A percentile compares a stretch with the other conserved stretches of the same genome.
These are phyloP conservation scores for Hafferia zeledoni DNA, from an alignment of 2,797 vertebrate species.

Conservation along the genomic window DNA sequence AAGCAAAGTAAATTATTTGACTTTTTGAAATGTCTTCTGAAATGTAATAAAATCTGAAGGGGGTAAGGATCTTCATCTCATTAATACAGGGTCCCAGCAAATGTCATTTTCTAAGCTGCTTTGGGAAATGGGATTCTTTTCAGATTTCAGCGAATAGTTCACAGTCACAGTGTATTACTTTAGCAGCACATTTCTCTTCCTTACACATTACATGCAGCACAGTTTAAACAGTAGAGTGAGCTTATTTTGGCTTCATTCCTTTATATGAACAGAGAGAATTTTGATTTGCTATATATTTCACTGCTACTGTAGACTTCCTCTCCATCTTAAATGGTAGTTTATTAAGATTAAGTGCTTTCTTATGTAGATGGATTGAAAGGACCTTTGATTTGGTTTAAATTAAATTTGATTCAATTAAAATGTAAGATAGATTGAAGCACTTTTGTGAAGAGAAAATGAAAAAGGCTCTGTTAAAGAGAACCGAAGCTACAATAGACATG, in stretches of 20 bases:
- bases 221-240: constrained; percentile 60
- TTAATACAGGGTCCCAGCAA: constrained; percentile 70
- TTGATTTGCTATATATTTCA: constrained; percentile 76
- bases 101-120: constrained; percentile 70
- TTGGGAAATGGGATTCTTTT: constrained; percentile 63
- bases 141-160: constrained; percentile 56
- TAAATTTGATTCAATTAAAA: constrained; percentile 77
- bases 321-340: constrained; percentile 74
- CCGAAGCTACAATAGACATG: not conserved
- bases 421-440: constrained; percentile 72
- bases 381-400: constrained; percentile 78
- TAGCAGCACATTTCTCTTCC: constrained; percentile 59
- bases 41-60: constrained; percentile 69
- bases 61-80: constrained; percentile 69
- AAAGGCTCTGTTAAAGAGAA: constrained; percentile 19
- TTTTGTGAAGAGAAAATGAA: constrained; percentile 60
- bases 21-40: constrained; percentile 69
- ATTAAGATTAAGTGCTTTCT: constrained; percentile 81
- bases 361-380: constrained; percentile 71
- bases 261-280: constrained; percentile 65
- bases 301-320: constrained; percentile 61
- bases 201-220: constrained; percentile 54
- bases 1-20: constrained; percentile 73
- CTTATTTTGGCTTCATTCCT: constrained; percentile 73
- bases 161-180: constrained; percentile 65